Evolutionary conservation across 2,888 invertebrate species (phyloP).

Genomic region (Norana najaformis): DNA sequence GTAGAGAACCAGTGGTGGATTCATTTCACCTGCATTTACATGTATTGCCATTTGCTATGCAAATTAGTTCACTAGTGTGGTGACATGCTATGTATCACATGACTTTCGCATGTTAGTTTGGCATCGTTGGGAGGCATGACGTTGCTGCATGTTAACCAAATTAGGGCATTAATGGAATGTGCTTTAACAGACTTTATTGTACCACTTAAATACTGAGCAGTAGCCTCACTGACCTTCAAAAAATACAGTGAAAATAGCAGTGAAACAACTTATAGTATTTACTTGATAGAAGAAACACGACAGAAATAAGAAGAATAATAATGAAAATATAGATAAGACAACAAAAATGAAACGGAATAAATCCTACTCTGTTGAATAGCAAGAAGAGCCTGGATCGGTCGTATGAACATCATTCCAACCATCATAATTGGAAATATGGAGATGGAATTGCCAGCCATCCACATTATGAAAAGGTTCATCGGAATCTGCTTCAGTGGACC

Average conservation of each 20-base stretch:
- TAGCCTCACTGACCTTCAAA: no score
- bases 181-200: no score
- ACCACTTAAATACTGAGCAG: no score
- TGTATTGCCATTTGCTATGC: no score
- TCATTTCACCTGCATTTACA: no score
- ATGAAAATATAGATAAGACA: background rate
- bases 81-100: no score
- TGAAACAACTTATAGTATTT: background rate
- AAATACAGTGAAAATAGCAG: background rate
- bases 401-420: conserved; percentile 97
- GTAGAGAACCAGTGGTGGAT: no score
- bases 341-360: background rate
- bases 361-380: conserved; percentile 69
- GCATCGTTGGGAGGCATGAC: no score
- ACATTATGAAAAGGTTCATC: conserved; percentile 99
- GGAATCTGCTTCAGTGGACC: conserved; percentile 89
- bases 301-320: background rate
- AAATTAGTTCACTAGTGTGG: no score
- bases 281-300: background rate
- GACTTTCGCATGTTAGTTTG: no score
- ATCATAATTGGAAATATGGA: conserved; percentile 99
- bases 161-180: no score
- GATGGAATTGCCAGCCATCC: conserved; percentile 98
- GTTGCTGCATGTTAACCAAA: no score
- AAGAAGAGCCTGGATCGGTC: conserved; percentile 93